Base-by-base conservation (phyloP, 1,140 invertebrate species). In the Bombus superbus region DNA sequence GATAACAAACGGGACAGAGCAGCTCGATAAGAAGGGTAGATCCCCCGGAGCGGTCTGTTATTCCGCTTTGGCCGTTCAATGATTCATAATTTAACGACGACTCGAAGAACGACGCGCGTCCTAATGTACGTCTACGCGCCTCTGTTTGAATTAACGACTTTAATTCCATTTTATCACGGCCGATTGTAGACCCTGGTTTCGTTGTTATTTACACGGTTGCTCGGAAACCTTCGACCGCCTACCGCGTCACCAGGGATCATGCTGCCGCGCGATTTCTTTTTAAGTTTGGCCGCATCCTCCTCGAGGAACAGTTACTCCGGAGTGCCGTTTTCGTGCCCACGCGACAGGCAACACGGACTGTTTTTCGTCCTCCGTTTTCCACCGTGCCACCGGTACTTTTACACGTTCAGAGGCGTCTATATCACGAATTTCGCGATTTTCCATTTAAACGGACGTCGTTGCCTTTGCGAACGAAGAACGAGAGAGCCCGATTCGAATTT, bases 31-130 rank as follows among this genome's bases (percentile, higher is more conserved):
- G 9, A 69, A 47, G 28, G 28, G 10, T 38, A 79, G 47, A 64
- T 81, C 62, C 35, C 42, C 22, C n/a, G 32, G 0, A 13, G 1
- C 35, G 25, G 11, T 35, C 15, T 89, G 66, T 88, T 88, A 80
- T 89, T 85, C 82, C 69, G n/a, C 77, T 64, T 42, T 35, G 3
- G 18, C 66, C 18, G n/a, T 73, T 89, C 84, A 89, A 89, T 89
- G 68, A 89, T 89, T 89, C 80, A 89, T 76, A 28, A 86, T 89
- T 78, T 69, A 82, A 89, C 8, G 76, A 59, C 25, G 40, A 3
- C 13, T 32, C 57, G 47, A 66, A 15, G 22, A 57, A n/a, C 15
- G 44, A 44, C 66, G 38, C 44, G 38, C 59, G 59, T 69, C 32
- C 86, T 57, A 35, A 62, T 38, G 18, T 80, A 38, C 44, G 28